phyloP scores from a whole-genome alignment of 1,140 invertebrate genomes.

The Diabrotica undecimpunctata region DNA sequence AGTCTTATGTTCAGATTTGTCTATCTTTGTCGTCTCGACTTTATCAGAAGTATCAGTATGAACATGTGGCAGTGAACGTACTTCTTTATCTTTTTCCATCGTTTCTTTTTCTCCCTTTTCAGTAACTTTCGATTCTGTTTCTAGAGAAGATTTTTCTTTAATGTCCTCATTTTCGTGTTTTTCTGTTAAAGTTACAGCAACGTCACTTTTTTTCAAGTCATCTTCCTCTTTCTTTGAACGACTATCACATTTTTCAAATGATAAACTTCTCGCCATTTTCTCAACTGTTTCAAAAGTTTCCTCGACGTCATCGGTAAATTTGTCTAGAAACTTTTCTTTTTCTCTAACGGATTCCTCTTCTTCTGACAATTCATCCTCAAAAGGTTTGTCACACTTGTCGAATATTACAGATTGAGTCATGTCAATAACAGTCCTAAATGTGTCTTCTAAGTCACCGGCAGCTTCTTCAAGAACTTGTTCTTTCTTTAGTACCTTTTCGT shows the following conservation, averaged over 20 bases:
- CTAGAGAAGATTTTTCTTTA: conserved; percentile 1
- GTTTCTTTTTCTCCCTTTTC: conserved; percentile 30
- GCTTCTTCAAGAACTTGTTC: conserved; percentile 28
- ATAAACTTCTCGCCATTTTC: conserved; percentile 6
- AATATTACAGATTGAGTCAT: conserved; percentile 26
- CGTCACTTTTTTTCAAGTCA: conserved; percentile 6
- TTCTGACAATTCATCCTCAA: not conserved
- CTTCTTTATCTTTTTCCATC: conserved; percentile 21
- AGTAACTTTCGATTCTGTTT: conserved; percentile 9
- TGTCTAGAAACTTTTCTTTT: not conserved
- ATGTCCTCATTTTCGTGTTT: not conserved
- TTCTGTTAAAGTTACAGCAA: conserved; percentile 5
- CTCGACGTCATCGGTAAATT: conserved; percentile 9
- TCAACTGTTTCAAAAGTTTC: conserved; percentile 13
- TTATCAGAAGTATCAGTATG: not conserved
- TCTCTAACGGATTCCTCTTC: not conserved
- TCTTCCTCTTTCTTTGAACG: not conserved
- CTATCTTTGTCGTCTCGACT: not conserved
- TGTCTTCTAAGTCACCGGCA: conserved; percentile 20
- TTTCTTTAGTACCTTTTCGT: conserved; percentile 19
- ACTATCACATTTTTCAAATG: conserved; percentile 19
- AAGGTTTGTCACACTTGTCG: conserved; percentile 24
- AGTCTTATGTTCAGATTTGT: not conserved
- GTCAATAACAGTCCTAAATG: conserved; percentile 21
- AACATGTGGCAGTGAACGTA: not conserved